Conservation (phyloP, 2,797 vertebrate species). For the Danionella dracula region DNA sequence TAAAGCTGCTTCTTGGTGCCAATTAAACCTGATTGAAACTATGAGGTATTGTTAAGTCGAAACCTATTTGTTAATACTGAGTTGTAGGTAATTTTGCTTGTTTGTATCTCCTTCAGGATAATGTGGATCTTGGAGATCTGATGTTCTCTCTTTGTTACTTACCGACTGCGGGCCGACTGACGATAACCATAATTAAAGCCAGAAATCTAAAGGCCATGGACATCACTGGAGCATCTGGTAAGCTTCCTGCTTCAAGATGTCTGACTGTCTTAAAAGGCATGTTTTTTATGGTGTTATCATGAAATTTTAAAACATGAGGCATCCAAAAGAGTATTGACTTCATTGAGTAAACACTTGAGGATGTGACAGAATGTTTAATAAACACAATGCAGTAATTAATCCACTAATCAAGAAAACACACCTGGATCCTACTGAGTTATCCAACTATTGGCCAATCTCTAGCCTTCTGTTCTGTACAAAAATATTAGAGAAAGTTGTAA, state of each 20-base stretch:
- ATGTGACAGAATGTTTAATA: background rate
- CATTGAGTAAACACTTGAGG: conserved; percentile 5
- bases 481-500: no score
- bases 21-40: no score
- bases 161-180: conserved; percentile 93
- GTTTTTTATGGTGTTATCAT: conserved; percentile 4
- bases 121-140: conserved; percentile 90
- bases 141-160: conserved; percentile 99
- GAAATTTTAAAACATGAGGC: conserved; percentile 6
- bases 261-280: background rate
- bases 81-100: background rate
- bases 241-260: conserved; percentile 11
- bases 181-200: conserved; percentile 97
- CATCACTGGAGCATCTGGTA: conserved; percentile 98
- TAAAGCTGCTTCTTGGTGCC: background rate
- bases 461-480: no score
- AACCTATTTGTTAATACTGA: no score
- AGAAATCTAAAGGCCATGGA: conserved; percentile 99
- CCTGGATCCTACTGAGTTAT: no score
- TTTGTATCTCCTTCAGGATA: conserved; percentile 37
- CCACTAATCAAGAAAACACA: no score
- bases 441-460: no score
- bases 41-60: no score
- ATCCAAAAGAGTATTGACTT: conserved; percentile 13
- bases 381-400: no score